These are phyloP conservation scores for Drosophila arizonae DNA, from an alignment of 1,140 invertebrate genomes.

Conservation along the genomic window DNA sequence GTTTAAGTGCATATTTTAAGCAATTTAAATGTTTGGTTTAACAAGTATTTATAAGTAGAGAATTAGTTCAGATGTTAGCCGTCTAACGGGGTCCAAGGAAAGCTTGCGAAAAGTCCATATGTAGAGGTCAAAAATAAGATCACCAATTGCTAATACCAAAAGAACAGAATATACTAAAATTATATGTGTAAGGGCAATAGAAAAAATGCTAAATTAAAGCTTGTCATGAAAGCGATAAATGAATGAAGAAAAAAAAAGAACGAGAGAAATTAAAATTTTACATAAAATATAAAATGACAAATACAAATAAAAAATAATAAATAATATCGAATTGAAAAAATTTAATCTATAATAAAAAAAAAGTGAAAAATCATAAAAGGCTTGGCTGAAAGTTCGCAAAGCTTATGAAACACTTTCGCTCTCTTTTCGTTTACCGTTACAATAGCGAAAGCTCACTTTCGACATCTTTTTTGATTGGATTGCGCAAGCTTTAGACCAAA, in stretches of 20 bases:
- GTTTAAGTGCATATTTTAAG: conserved; percentile 37
- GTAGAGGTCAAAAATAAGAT: neutral
- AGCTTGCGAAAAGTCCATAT: neutral
- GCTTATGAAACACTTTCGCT: too few relatives aligned
- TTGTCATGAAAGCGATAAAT: neutral
- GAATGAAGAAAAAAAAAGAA: neutral
- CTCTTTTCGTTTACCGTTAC: too few relatives aligned
- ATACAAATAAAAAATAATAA: neutral
- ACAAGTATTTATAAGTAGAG: conserved; percentile 31
- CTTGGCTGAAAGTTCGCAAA: too few relatives aligned
- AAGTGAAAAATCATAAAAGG: too few relatives aligned
- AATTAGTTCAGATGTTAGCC: conserved; percentile 35
- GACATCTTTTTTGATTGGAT: too few relatives aligned
- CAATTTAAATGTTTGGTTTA: conserved; percentile 40
- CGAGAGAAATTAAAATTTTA: too few relatives aligned
- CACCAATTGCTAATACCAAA: too few relatives aligned
- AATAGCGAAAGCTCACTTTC: too few relatives aligned
- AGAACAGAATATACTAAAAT: neutral
- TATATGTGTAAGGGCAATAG: neutral
- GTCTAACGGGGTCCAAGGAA: neutral
- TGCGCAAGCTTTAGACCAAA: conserved; percentile 19
- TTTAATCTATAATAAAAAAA: neutral
- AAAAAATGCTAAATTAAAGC: neutral
- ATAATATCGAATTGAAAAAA: neutral
- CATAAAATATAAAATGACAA: too few relatives aligned